phyloP scores from a whole-genome alignment of 1,140 invertebrate genomes.

The Brachionus paranguensis region DNA sequence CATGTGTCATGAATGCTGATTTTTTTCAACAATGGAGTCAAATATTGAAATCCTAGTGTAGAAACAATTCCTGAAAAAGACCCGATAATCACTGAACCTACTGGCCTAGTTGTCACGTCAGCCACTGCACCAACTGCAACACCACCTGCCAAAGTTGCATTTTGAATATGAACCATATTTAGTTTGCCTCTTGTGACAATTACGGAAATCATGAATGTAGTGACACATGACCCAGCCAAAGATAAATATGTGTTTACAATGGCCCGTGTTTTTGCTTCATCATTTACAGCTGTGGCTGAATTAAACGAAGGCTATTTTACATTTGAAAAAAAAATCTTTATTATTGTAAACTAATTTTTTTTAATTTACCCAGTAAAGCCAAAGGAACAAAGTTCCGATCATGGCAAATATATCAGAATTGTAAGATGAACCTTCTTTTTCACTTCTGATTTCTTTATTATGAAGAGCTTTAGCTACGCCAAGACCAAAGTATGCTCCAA shows the following conservation, averaged over 20 bases:
- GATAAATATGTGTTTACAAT: slow-evolving; percentile 87
- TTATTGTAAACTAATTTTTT: slow-evolving; percentile 63
- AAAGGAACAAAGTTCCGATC: slow-evolving; percentile 65
- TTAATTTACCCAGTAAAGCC: slow-evolving; percentile 15
- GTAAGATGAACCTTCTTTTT: slow-evolving; percentile 67
- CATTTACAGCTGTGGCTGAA: slow-evolving; percentile 67
- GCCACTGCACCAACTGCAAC: slow-evolving; percentile 62
- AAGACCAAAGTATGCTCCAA: slow-evolving; percentile 90
- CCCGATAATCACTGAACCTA: slow-evolving; percentile 76
- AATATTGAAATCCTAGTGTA: slow-evolving; percentile 73
- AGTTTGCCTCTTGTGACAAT: slow-evolving; percentile 59
- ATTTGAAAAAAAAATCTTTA: slow-evolving; percentile 69
- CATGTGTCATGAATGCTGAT: slow-evolving; percentile 8
- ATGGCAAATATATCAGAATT: slow-evolving; percentile 83
- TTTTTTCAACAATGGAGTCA: slow-evolving; percentile 64
- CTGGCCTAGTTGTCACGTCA: slow-evolving; percentile 75
- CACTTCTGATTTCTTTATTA: slow-evolving; percentile 54
- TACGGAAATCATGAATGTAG: slow-evolving; percentile 74
- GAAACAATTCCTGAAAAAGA: slow-evolving; percentile 72
- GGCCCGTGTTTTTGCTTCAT: slow-evolving; percentile 66
- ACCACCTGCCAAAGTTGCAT: slow-evolving; percentile 60
- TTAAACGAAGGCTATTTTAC: slow-evolving; percentile 73
- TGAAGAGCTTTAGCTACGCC: slow-evolving; percentile 67
- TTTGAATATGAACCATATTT: slow-evolving; percentile 55
- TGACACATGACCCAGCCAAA: slow-evolving; percentile 72